Evolutionary conservation across 2,888 invertebrate species (phyloP).

Genomic region (Trilocha varians): DNA sequence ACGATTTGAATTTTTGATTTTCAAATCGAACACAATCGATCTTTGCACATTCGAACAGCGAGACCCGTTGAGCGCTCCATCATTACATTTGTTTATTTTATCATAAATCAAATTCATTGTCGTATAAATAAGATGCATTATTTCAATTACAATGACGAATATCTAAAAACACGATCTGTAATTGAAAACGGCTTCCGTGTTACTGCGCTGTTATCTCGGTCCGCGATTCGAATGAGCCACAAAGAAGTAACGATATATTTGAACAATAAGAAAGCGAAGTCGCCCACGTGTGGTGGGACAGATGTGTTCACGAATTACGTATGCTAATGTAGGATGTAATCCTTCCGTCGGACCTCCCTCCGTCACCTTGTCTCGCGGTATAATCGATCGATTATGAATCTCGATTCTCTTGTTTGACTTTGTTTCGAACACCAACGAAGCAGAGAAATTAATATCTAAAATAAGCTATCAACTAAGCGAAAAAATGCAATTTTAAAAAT

Average conservation of each 20-base stretch:
- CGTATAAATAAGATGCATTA: slow-evolving; percentile 16
- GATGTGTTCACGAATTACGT: slow-evolving; percentile 64
- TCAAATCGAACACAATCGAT: slow-evolving; percentile 13
- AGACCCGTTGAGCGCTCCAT: background rate
- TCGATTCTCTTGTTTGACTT: slow-evolving; percentile 4
- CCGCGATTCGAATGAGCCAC: slow-evolving; percentile 29
- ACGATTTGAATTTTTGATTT: slow-evolving; percentile 68
- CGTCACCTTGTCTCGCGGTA: slow-evolving; percentile 38
- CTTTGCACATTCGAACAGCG: background rate
- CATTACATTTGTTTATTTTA: background rate
- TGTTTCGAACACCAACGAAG: slow-evolving; percentile 1
- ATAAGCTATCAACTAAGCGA: no score
- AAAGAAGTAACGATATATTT: slow-evolving; percentile 47
- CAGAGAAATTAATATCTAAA: background rate
- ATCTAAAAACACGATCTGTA: slow-evolving; percentile 24
- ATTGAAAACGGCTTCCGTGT: slow-evolving; percentile 40
- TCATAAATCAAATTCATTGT: slow-evolving; percentile 13
- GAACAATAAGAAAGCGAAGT: slow-evolving; percentile 53
- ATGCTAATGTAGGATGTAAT: slow-evolving; percentile 65
- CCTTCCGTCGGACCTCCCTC: slow-evolving; percentile 65
- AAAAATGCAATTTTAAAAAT: no score
- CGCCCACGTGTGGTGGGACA: slow-evolving; percentile 49
- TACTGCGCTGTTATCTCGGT: slow-evolving; percentile 34
- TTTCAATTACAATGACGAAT: slow-evolving; percentile 29
- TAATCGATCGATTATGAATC: slow-evolving; percentile 57